A percentile compares a stretch with the other conserved stretches of the same genome.
These are phyloP conservation scores for Pygocentrus nattereri DNA, from an alignment of 2,797 vertebrate species.

Conservation along the genomic window DNA sequence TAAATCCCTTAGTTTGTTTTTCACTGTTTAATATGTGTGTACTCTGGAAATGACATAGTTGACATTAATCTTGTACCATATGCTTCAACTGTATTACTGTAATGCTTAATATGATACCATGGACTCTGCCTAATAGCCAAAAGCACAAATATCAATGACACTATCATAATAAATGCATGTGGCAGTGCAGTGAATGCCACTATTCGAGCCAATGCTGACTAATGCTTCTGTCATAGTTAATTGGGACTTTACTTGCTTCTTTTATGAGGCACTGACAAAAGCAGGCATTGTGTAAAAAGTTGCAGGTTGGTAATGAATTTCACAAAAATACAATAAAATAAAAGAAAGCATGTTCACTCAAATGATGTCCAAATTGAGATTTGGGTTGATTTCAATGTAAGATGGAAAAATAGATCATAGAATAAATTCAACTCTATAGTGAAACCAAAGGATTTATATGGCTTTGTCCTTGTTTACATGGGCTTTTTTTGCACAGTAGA, in stretches of 20 bases:
- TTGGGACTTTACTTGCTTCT: not conserved
- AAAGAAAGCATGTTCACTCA: not conserved
- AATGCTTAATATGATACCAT: not conserved
- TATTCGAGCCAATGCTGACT: not conserved
- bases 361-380: slow-evolving; percentile 2
- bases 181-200: not conserved
- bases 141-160: not conserved
- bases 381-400: slow-evolving; percentile 75
- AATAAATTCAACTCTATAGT: slow-evolving; percentile 74
- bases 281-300: not conserved
- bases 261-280: not conserved
- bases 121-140: not conserved
- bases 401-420: slow-evolving; percentile 65
- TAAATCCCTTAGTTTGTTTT: not conserved
- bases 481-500: not conserved
- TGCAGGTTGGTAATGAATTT: no score
- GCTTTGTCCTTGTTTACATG: not conserved
- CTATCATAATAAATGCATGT: not conserved
- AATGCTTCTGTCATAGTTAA: not conserved
- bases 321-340: no score
- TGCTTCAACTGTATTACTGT: not conserved
- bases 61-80: not conserved
- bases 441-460: slow-evolving; percentile 39
- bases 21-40: not conserved
- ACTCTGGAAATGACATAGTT: not conserved